A percentile compares a stretch with the other conserved stretches of the same genome.
Evolutionary conservation across 2,888 invertebrate genomes (phyloP).

Genomic region (Drosophila conformis): DNA sequence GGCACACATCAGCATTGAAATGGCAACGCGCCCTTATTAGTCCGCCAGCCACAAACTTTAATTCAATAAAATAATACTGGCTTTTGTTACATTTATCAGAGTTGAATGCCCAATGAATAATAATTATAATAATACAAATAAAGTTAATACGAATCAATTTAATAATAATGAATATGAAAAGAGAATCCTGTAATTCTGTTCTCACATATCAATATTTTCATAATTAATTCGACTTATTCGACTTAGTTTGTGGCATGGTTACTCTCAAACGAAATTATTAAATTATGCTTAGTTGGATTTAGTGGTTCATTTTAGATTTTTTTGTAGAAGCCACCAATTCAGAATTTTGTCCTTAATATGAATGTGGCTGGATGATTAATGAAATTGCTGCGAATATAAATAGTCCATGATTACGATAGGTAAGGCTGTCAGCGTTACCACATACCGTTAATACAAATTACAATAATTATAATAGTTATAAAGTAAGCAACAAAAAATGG

Average conservation of each 20-base stretch:
- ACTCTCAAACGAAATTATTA: too few species aligned
- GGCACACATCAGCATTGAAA: constrained; percentile 53
- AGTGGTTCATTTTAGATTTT: not conserved
- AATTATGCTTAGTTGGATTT: not conserved
- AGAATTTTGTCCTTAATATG: not conserved
- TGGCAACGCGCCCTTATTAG: constrained; percentile 31
- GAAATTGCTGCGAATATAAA: too few species aligned
- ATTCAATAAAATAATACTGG: constrained; percentile 26
- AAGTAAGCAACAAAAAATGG: not conserved
- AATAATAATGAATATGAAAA: not conserved
- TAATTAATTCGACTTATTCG: not conserved
- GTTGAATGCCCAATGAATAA: not conserved
- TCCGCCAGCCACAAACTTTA: constrained; percentile 26
- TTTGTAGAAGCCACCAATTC: not conserved
- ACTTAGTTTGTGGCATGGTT: not conserved
- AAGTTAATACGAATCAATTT: not conserved
- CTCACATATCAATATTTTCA: not conserved
- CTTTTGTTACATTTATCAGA: constrained; percentile 5
- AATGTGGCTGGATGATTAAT: not conserved
- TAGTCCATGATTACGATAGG: not conserved
- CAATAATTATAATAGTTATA: not conserved
- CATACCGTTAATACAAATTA: not conserved
- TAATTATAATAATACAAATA: not conserved
- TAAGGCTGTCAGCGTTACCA: not conserved
- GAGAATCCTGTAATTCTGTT: not conserved